Percentiles rank a stretch among this genome's conserved stretches.
These are phyloP conservation scores for Antheraea yamamai DNA, from an alignment of 2,888 invertebrate genomes.

Conservation along the genomic window DNA sequence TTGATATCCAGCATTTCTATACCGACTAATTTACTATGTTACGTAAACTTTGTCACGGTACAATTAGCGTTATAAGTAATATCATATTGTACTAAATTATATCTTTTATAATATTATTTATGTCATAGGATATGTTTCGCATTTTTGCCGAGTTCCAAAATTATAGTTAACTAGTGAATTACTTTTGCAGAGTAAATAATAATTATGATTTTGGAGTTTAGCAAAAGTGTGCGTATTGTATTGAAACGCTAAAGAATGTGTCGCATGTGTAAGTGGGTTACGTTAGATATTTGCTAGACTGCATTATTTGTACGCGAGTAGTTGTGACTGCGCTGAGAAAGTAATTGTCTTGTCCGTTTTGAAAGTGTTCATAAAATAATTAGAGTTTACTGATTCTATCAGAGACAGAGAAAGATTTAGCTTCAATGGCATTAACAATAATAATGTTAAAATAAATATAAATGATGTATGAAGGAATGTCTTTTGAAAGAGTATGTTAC, in stretches of 20 bases:
- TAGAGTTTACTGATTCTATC: background rate
- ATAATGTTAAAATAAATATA: no score
- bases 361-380: background rate
- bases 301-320: slow-evolving; percentile 3
- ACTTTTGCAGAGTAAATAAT: background rate
- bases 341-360: background rate
- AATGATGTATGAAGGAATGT: no score
- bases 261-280: background rate
- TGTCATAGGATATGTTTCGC: background rate
- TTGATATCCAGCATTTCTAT: background rate
- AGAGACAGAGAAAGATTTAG: no score
- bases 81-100: background rate
- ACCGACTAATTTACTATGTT: slow-evolving; percentile 4
- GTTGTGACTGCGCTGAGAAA: background rate
- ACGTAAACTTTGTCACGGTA: slow-evolving; percentile 7
- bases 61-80: slow-evolving; percentile 4
- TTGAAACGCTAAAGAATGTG: background rate
- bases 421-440: no score
- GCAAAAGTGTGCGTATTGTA: background rate
- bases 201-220: background rate
- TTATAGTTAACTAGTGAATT: background rate
- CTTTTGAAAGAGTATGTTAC: no score
- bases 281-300: slow-evolving; percentile 13
- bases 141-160: background rate
- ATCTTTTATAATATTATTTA: slow-evolving; percentile 1